Evolutionary conservation across 1,140 invertebrate species (phyloP).

Genomic region (Hetaerina americana): DNA sequence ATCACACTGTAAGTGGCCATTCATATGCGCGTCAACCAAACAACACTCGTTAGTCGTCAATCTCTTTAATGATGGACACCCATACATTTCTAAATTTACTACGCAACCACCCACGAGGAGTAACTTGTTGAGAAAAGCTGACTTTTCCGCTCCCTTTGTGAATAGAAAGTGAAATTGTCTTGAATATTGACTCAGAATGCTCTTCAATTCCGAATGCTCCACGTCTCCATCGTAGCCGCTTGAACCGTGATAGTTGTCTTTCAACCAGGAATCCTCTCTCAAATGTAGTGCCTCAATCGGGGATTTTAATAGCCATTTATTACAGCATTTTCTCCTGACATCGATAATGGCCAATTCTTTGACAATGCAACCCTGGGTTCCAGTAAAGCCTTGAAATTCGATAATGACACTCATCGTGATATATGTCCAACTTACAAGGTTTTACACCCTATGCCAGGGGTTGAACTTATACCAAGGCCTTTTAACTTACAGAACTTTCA

Average conservation of each 20-base stretch:
- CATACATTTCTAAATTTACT: not conserved
- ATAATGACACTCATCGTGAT: too few relatives aligned
- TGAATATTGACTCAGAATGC: not conserved
- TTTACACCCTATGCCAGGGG: too few relatives aligned
- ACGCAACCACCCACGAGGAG: too few relatives aligned
- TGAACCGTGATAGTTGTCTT: not conserved
- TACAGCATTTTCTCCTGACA: not conserved
- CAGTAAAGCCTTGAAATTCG: not conserved
- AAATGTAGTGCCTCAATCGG: not conserved
- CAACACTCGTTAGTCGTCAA: not conserved
- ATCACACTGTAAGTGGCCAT: not conserved
- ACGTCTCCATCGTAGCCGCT: not conserved
- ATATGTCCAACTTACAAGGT: too few relatives aligned
- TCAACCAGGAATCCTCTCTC: not conserved
- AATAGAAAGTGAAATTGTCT: not conserved
- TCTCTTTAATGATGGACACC: not conserved
- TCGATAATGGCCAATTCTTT: not conserved
- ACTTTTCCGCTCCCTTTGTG: not conserved
- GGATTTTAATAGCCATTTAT: not conserved
- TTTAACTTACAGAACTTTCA: too few relatives aligned
- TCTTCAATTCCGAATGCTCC: not conserved
- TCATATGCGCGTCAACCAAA: not conserved
- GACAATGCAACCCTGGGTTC: not conserved
- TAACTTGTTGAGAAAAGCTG: not conserved
- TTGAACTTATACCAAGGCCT: too few relatives aligned